phyloP scores from a whole-genome alignment of 2,797 vertebrate genomes.

The Helostoma temminkii region DNA sequence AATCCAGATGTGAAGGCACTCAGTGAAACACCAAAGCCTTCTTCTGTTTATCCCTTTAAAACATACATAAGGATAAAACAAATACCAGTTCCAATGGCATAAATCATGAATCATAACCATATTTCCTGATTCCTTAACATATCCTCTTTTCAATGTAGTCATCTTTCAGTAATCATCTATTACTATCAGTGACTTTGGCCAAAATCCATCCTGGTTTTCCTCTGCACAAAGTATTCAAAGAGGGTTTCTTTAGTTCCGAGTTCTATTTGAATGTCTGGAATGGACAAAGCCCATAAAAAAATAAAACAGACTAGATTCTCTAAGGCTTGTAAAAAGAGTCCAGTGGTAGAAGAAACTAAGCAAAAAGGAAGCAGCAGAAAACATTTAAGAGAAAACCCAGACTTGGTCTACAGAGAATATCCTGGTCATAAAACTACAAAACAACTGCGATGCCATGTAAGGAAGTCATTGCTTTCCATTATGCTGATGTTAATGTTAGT shows the following conservation, averaged over 20 bases:
- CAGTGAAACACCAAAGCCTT: slow-evolving; percentile 70
- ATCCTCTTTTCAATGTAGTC: slow-evolving; percentile 22
- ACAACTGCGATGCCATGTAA: slow-evolving; percentile 1
- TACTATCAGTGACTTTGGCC: slow-evolving; percentile 47
- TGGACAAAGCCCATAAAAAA: slow-evolving; percentile 29
- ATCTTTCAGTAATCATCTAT: slow-evolving; percentile 12
- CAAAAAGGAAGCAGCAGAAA: slow-evolving; percentile 39
- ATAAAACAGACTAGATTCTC: slow-evolving; percentile 70
- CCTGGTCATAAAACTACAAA: slow-evolving; percentile 28
- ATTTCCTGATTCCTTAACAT: slow-evolving; percentile 24
- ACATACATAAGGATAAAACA: slow-evolving; percentile 50
- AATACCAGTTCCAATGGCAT: slow-evolving; percentile 33
- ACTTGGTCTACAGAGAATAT: slow-evolving; percentile 18
- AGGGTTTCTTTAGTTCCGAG: slow-evolving; percentile 79
- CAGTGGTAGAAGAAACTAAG: slow-evolving; percentile 55
- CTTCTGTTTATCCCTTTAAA: slow-evolving; percentile 65
- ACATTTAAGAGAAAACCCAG: slow-evolving; percentile 7
- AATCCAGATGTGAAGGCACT: slow-evolving; percentile 84
- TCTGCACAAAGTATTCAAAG: slow-evolving; percentile 77
- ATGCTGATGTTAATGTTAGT: slow-evolving; percentile 11
- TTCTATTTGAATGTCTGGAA: slow-evolving; percentile 54
- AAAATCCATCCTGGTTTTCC: slow-evolving; percentile 71
- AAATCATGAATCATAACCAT: slow-evolving; percentile 14
- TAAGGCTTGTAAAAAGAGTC: slow-evolving; percentile 61
- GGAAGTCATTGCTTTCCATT: neutral